phyloP scores from a whole-genome alignment of 2,888 invertebrate species.

The Nomada lathburiana region DNA sequence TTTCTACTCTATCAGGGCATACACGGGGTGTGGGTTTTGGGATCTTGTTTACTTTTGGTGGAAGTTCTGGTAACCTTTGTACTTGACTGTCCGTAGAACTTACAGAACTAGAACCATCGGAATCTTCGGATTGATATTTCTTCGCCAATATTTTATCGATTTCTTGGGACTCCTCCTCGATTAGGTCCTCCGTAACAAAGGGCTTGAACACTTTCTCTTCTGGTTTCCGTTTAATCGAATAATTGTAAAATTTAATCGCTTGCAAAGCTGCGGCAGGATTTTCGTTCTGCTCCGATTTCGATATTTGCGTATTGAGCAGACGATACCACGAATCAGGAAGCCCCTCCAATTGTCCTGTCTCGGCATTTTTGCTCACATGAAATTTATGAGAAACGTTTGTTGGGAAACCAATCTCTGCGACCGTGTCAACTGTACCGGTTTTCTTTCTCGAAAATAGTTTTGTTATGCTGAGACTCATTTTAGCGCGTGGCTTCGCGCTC shows the following conservation, averaged over 20 bases:
- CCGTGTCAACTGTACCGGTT: slow-evolving; percentile 80
- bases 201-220: slow-evolving; percentile 90
- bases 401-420: slow-evolving; percentile 91
- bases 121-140: slow-evolving; percentile 83
- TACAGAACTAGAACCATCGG: slow-evolving; percentile 76
- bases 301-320: slow-evolving; percentile 92
- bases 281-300: slow-evolving; percentile 93
- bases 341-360: slow-evolving; percentile 94
- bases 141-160: slow-evolving; percentile 91
- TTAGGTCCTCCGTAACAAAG: slow-evolving; percentile 92
- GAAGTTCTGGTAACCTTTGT: slow-evolving; percentile 77
- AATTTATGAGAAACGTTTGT: slow-evolving; percentile 94
- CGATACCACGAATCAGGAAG: slow-evolving; percentile 93
- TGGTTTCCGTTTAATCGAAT: slow-evolving; percentile 92
- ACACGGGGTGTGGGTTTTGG: slow-evolving; percentile 79
- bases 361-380: slow-evolving; percentile 93
- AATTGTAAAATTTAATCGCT: slow-evolving; percentile 95
- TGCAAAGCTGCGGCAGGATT: slow-evolving; percentile 96
- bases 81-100: slow-evolving; percentile 76
- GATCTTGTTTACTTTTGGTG: slow-evolving; percentile 78
- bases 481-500: slow-evolving; percentile 56
- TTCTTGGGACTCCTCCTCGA: slow-evolving; percentile 93
- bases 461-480: slow-evolving; percentile 82
- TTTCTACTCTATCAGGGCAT: slow-evolving; percentile 73
- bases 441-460: slow-evolving; percentile 83